These are phyloP conservation scores for Calephelis perditalis DNA, from an alignment of 2,888 invertebrate genomes.

Conservation along the genomic window DNA sequence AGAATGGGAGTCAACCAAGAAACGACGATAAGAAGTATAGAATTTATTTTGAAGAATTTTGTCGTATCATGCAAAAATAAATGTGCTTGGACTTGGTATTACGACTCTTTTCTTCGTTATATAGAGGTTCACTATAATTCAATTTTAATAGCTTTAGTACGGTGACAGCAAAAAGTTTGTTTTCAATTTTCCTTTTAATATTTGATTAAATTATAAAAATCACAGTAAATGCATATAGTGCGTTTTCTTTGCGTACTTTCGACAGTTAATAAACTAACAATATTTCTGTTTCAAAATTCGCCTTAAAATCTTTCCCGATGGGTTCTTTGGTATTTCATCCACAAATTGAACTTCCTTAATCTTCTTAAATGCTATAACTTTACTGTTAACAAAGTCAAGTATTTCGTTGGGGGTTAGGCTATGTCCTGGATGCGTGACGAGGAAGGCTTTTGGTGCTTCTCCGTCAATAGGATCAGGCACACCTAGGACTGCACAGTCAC, in stretches of 20 bases:
- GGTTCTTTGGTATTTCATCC: constrained; percentile 84
- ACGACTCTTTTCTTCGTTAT: too few species aligned
- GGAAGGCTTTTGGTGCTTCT: constrained; percentile 87
- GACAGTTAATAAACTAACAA: constrained; percentile 32
- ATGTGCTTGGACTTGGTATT: too few species aligned
- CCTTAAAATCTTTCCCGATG: constrained; percentile 88
- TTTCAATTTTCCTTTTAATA: too few species aligned
- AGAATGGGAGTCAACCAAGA: too few species aligned
- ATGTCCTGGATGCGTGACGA: constrained; percentile 75
- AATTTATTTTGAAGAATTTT: too few species aligned
- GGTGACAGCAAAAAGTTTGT: too few species aligned
- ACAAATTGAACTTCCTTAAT: constrained; percentile 82
- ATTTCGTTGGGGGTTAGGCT: constrained; percentile 75
- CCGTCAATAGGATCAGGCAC: constrained; percentile 84
- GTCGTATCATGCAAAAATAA: too few species aligned
- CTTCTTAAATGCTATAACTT: constrained; percentile 86
- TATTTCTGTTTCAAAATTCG: constrained; percentile 73
- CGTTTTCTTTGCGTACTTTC: neutral
- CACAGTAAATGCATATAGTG: too few species aligned
- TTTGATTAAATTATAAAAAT: too few species aligned
- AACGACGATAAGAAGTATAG: too few species aligned
- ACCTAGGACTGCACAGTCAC: constrained; percentile 91
- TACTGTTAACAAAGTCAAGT: constrained; percentile 80
- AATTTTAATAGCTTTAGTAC: too few species aligned
- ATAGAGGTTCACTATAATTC: too few species aligned